Evolutionary conservation across 2,113 vertebrate genomes (phyloP).

Genomic region (Ailurus styani): DNA sequence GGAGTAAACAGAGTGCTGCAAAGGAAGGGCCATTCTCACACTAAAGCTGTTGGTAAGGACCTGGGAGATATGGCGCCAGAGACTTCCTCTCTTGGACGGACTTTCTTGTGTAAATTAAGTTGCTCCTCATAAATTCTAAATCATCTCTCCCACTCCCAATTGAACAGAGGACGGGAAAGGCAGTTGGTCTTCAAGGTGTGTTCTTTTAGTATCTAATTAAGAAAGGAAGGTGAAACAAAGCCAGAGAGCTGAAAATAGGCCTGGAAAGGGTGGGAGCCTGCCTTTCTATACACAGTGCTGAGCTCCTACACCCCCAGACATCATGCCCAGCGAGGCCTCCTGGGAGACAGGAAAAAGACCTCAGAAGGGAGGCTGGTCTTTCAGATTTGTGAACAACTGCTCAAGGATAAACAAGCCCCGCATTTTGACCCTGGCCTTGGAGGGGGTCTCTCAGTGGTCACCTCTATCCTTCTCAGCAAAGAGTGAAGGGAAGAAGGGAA

Average conservation of each 20-base stretch:
- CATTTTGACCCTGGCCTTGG: background rate
- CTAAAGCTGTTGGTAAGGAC: background rate
- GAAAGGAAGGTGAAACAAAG: conserved; percentile 28
- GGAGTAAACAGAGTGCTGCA: background rate
- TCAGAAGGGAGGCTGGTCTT: background rate
- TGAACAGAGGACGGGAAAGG: background rate
- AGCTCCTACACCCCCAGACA: background rate
- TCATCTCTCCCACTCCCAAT: background rate
- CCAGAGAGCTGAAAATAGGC: background rate
- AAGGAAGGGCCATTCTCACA: background rate
- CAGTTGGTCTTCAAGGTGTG: background rate
- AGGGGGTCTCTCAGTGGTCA: background rate
- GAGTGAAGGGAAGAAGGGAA: background rate
- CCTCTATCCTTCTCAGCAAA: background rate
- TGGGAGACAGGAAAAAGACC: background rate
- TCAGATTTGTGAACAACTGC: background rate
- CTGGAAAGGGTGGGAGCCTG: background rate
- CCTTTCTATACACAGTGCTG: background rate
- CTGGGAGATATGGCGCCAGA: background rate
- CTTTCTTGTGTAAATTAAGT: background rate
- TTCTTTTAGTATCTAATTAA: conserved; percentile 36
- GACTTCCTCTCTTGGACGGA: background rate
- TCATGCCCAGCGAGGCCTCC: background rate
- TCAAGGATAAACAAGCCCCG: background rate
- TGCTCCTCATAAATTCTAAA: background rate